Evolutionary conservation across 1,140 invertebrate species (phyloP), one percentile per base, ranked within the genome.

Genomic region (Brachionus rotundiformis): DNA sequence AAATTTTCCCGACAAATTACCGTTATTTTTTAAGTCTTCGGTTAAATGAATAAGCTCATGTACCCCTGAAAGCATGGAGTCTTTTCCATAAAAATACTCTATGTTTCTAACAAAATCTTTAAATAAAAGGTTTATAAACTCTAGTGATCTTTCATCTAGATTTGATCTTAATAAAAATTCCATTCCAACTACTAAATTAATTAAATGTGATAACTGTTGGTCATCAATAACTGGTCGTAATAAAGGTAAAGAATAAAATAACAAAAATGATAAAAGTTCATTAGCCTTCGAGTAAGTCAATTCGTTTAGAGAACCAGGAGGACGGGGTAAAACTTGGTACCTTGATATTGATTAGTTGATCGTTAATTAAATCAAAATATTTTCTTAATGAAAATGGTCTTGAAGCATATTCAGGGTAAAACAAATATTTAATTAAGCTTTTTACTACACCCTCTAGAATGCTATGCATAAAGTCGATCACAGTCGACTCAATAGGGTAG

Each of bases 101-200:
- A 63, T 63, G 11, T 63, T 10, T 63, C 27, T 63, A 7, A 63
- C 61, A 33, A 65, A 65, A 65, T 65, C 29, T 65, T 65, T 65
- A 31, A 36, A 65, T n/a, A 65, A 13, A 10, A 31, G 31, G 16
- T 65, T 31, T 11, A 31, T 16, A 5, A 33, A 4, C 13, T 16
- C 33, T n/a, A 65, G 4, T 0, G 1, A 3, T 11, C 13, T 13
- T 13, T 31, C 5, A 31, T 10, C n/a, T 65, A 33, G 2, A 33
- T 65, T 33, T 31, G 7, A 0, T 0, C 4, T 33, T 33, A 65
- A 13, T 13, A 65, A 65, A 65, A 33, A 65, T 31, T 65, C 61
- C 6, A 65, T 31, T 13, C n/a, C 27, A 16, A 65, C 61, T 2
- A 65, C 29, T 13, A 65, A 31, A 65, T 65, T 31, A 33, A 29